A percentile compares a stretch with the other conserved stretches of the same genome.
phyloP scores from a whole-genome alignment of 2,113 vertebrate genomes.

The Tachysurus vachellii region DNA sequence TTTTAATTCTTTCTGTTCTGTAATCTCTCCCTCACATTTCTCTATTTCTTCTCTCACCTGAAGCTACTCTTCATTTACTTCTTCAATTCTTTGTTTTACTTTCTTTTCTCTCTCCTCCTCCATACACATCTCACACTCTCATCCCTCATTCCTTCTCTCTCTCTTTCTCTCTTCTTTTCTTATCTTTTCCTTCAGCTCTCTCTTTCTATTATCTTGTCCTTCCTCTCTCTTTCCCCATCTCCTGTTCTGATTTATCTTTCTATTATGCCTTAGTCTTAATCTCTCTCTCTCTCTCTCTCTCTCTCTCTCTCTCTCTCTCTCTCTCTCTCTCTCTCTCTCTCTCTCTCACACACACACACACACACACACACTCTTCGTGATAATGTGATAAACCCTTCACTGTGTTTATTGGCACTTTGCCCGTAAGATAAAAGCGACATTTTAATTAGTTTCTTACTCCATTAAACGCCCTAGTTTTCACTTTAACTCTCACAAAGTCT shows the following conservation, averaged over 20 bases:
- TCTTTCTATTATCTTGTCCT: neutral
- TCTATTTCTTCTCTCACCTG: neutral
- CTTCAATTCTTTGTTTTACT: neutral
- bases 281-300: neutral
- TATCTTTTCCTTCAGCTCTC: neutral
- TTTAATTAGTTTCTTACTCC: conserved; percentile 5
- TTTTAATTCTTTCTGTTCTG: neutral
- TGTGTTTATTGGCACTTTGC: neutral
- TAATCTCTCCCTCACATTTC: neutral
- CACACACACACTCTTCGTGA: neutral
- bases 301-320: neutral
- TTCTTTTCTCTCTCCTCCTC: neutral
- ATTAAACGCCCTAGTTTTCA: neutral
- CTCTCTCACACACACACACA: too few relatives aligned
- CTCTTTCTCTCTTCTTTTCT: neutral
- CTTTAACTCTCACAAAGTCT: neutral
- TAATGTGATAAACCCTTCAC: neutral
- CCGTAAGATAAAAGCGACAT: neutral
- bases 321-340: neutral
- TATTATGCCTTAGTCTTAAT: neutral
- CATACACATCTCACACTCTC: neutral
- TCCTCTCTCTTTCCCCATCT: neutral
- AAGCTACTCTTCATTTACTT: neutral
- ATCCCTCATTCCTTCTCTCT: neutral
- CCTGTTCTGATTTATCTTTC: neutral